Conservation (phyloP, 2,797 vertebrate genomes). For the Setipinna tenuifilis region DNA sequence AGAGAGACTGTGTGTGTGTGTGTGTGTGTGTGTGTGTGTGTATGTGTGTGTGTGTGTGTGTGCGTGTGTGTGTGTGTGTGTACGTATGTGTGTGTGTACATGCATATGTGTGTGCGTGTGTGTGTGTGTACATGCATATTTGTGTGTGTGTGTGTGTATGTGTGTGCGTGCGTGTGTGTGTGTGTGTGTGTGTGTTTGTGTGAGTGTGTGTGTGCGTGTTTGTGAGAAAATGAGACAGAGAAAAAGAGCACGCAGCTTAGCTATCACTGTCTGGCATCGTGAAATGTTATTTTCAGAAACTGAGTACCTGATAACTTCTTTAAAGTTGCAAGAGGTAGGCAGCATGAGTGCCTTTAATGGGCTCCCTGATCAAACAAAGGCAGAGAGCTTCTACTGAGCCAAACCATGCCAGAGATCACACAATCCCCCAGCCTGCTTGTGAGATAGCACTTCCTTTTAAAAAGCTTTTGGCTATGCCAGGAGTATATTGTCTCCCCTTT, state of each 20-base stretch:
- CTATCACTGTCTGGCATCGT: conserved; percentile 1
- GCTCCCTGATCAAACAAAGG: background rate
- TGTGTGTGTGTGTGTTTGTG: no score
- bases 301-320: background rate
- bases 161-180: background rate
- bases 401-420: background rate
- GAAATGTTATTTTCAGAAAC: conserved; percentile 14
- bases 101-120: no score
- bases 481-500: background rate
- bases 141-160: conserved; percentile 12
- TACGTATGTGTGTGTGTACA: no score
- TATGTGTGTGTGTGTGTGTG: no score
- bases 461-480: background rate
- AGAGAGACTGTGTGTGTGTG: background rate
- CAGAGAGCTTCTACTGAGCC: background rate
- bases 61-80: no score
- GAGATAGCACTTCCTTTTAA: background rate
- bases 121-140: no score
- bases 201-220: background rate
- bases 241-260: background rate
- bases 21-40: background rate
- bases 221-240: background rate
- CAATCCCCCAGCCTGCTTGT: background rate
- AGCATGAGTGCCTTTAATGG: background rate
- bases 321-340: conserved; percentile 6